Percentiles rank a stretch among this genome's conserved stretches.
phyloP scores from a whole-genome alignment of 2,113 vertebrate species.

The Menura novaehollandiae region DNA sequence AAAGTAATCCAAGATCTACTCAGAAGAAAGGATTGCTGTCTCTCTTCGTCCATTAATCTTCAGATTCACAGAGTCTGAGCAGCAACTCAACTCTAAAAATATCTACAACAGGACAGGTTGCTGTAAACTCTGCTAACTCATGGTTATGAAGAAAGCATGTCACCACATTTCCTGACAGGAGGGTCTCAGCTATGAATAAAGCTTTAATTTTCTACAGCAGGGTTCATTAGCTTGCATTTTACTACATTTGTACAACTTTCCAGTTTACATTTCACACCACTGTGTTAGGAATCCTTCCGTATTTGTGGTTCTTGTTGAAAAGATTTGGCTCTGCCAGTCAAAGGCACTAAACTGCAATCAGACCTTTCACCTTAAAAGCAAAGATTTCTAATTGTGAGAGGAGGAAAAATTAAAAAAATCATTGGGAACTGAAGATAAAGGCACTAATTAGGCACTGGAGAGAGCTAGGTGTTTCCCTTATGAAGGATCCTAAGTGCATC shows the following conservation, averaged over 20 bases:
- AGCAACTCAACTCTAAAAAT: slow-evolving; percentile 5
- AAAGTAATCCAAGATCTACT: neutral
- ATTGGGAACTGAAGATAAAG: neutral
- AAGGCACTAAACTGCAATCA: neutral
- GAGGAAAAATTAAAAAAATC: neutral
- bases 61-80: neutral
- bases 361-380: neutral
- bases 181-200: neutral
- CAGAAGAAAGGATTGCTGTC: neutral
- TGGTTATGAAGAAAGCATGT: neutral
- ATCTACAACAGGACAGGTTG: neutral
- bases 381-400: neutral
- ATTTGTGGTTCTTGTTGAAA: neutral
- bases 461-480: neutral
- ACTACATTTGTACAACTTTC: neutral
- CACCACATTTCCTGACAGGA: neutral
- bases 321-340: neutral
- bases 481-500: neutral
- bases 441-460: neutral
- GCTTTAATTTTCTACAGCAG: neutral
- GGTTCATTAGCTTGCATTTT: neutral
- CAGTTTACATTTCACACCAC: neutral
- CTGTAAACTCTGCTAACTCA: neutral
- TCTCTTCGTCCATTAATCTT: neutral
- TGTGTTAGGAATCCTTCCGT: neutral